Conservation (phyloP, 2,113 vertebrate genomes). For the Poecile atricapillus region DNA sequence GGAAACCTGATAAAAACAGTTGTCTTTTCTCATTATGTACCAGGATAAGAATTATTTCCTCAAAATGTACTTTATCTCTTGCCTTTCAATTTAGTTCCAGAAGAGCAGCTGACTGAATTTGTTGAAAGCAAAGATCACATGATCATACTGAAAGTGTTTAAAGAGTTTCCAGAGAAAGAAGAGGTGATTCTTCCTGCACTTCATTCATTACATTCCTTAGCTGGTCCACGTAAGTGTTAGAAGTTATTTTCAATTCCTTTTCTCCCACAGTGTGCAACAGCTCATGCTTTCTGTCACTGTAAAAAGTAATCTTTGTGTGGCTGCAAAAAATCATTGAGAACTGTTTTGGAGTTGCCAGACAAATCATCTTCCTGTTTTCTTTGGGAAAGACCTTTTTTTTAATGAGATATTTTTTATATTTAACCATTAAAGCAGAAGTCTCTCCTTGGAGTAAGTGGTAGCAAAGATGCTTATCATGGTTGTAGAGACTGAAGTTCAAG, state of each 20-base stretch:
- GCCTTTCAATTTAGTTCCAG: constrained; percentile 77
- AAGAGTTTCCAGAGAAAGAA: constrained; percentile 77
- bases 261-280: not conserved
- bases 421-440: not conserved
- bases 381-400: not conserved
- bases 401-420: not conserved
- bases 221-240: constrained; percentile 80
- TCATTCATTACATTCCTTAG: constrained; percentile 83
- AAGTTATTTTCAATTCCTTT: not conserved
- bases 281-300: not conserved
- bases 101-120: constrained; percentile 89
- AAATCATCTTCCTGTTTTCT: not conserved
- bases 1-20: not conserved
- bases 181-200: constrained; percentile 82
- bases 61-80: not conserved
- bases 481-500: not conserved
- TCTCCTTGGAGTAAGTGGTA: not conserved
- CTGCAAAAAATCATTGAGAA: not conserved
- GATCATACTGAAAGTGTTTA: constrained; percentile 79
- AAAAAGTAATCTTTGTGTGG: not conserved
- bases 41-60: not conserved
- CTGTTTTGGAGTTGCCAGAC: not conserved
- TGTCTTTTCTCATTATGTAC: not conserved
- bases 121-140: constrained; percentile 90
- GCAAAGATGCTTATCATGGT: not conserved